phyloP scores from a whole-genome alignment of 2,888 invertebrate genomes.

The Syrphus vitripennis region DNA sequence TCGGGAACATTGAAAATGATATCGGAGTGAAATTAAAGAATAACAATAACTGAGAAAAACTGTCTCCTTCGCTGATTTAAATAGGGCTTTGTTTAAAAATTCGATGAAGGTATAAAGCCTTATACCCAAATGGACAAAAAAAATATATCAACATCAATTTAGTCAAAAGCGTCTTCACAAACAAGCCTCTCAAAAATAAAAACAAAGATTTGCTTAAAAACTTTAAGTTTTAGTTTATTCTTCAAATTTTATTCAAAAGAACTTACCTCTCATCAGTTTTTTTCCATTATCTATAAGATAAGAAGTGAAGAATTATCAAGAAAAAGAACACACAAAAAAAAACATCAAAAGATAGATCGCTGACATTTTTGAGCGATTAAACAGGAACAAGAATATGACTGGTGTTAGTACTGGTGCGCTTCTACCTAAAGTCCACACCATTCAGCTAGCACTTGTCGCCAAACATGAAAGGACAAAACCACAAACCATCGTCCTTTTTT shows the following conservation, averaged over 20 bases:
- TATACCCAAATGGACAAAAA: no score
- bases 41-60: no score
- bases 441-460: conserved; percentile 50
- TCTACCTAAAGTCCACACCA: conserved; percentile 65
- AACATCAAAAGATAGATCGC: conserved; percentile 72
- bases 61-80: no score
- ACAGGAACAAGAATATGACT: conserved; percentile 72
- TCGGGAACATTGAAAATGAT: no score
- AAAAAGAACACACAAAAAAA: neutral
- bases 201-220: no score
- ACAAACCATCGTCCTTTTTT: conserved; percentile 17
- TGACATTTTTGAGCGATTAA: conserved; percentile 76
- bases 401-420: neutral
- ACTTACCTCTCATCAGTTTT: neutral
- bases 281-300: neutral
- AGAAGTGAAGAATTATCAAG: neutral
- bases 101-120: no score
- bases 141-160: no score
- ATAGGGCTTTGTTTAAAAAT: no score
- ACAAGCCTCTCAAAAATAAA: no score
- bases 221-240: neutral
- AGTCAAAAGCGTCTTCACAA: no score
- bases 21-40: no score
- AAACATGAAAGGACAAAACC: conserved; percentile 62
- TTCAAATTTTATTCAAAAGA: neutral